Percentiles rank a stretch among this genome's conserved stretches.
Conservation (phyloP, 1,140 invertebrate genomes). For the Rhagoletis zephyria region DNA sequence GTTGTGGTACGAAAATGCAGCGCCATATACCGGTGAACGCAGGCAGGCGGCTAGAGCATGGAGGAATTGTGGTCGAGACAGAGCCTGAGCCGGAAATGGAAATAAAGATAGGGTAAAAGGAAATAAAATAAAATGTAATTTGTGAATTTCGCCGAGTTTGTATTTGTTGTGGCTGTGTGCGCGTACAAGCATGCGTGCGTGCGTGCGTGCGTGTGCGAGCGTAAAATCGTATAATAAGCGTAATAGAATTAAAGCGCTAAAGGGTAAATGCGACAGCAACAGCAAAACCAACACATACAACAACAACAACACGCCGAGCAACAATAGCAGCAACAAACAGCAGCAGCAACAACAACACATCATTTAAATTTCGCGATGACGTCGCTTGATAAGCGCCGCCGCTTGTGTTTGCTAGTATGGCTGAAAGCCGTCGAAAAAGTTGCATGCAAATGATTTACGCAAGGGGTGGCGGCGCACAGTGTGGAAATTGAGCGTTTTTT, state of each 20-base stretch:
- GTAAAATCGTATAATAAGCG: slow-evolving; percentile 43
- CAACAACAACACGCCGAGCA: neutral
- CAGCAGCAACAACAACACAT: neutral
- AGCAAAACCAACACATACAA: neutral
- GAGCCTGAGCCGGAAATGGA: slow-evolving; percentile 37
- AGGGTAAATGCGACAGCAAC: slow-evolving; percentile 31
- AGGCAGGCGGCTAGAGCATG: neutral
- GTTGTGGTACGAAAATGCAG: neutral
- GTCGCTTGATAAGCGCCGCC: neutral
- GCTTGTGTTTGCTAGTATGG: neutral
- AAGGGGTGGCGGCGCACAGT: neutral
- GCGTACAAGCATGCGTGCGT: neutral
- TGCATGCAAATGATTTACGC: slow-evolving; percentile 25
- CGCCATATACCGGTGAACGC: neutral
- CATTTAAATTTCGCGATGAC: slow-evolving; percentile 7
- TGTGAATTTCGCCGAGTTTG: slow-evolving; percentile 10
- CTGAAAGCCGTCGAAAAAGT: neutral
- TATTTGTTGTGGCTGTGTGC: neutral
- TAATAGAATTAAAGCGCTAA: slow-evolving; percentile 47
- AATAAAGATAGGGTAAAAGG: slow-evolving; percentile 46
- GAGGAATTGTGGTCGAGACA: neutral
- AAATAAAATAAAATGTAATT: slow-evolving; percentile 49
- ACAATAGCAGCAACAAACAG: neutral
- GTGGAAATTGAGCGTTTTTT: no score
- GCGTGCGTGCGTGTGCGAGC: neutral